phyloP scores from a whole-genome alignment of 2,113 vertebrate genomes.

The Dolichotis patagonum region DNA sequence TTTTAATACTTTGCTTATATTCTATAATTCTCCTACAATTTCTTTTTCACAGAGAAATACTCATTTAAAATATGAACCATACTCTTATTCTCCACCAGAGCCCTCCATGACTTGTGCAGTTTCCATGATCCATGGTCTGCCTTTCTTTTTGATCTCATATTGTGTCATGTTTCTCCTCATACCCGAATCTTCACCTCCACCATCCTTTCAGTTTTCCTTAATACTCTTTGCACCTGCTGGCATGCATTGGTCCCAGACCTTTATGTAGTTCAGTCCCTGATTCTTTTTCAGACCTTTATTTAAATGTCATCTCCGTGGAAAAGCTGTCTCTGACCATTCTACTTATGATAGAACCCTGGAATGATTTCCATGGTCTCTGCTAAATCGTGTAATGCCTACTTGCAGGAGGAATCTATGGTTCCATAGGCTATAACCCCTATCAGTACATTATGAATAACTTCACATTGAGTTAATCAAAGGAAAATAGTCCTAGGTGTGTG shows the following conservation, averaged over 20 bases:
- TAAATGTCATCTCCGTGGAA: not conserved
- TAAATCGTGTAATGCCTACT: not conserved
- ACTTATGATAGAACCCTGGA: not conserved
- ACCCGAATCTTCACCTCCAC: not conserved
- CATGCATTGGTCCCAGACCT: not conserved
- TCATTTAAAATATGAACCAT: not conserved
- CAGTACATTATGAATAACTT: not conserved
- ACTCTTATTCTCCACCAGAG: not conserved
- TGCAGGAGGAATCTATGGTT: not conserved
- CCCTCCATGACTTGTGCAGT: not conserved
- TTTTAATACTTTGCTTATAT: not conserved
- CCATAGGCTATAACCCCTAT: not conserved
- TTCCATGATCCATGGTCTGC: not conserved
- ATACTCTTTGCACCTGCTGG: not conserved
- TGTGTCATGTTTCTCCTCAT: not conserved
- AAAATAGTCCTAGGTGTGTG: not conserved
- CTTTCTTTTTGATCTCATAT: not conserved
- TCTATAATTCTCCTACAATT: not conserved
- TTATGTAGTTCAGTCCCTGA: not conserved
- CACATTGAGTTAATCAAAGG: not conserved
- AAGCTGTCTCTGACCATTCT: not conserved
- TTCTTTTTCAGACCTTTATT: constrained; percentile 31
- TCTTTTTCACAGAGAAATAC: not conserved
- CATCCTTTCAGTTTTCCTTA: not conserved
- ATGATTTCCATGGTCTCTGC: not conserved